Evolutionary conservation across 2,797 vertebrate genomes (phyloP).

Genomic region (Hylomyscus alleni): DNA sequence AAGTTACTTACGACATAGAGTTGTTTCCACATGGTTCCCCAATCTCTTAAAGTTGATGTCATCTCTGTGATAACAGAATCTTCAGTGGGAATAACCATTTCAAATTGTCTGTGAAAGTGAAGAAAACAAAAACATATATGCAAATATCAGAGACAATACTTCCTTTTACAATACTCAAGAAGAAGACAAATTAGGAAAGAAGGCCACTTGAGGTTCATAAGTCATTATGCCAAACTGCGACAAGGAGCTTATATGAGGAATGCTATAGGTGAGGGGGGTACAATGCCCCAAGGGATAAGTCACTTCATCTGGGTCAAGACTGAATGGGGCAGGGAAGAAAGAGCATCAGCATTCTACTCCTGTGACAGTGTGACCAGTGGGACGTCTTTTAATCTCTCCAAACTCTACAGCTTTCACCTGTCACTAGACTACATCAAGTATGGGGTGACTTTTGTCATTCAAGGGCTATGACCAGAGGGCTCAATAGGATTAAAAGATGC

Average conservation of each 20-base stretch:
- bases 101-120: slow-evolving; percentile 94
- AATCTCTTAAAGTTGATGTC: slow-evolving; percentile 98
- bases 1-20: slow-evolving; percentile 95
- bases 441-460: neutral
- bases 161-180: neutral
- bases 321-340: neutral
- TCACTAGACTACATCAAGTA: neutral
- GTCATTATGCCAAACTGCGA: neutral
- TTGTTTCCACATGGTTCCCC: slow-evolving; percentile 99
- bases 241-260: neutral
- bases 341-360: neutral
- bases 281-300: neutral
- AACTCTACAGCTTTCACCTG: neutral
- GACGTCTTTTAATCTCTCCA: neutral
- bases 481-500: neutral
- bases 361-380: neutral
- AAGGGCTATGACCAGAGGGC: neutral
- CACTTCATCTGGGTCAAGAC: neutral
- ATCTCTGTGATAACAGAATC: slow-evolving; percentile 99
- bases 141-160: slow-evolving; percentile 60
- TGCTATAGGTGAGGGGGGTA: accelerated
- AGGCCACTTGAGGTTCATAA: neutral
- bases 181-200: neutral
- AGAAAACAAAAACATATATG: slow-evolving; percentile 68
- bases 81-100: slow-evolving; percentile 97